Evolutionary conservation across 2,888 invertebrate genomes (phyloP).

Genomic region (Dynastes hyllus): DNA sequence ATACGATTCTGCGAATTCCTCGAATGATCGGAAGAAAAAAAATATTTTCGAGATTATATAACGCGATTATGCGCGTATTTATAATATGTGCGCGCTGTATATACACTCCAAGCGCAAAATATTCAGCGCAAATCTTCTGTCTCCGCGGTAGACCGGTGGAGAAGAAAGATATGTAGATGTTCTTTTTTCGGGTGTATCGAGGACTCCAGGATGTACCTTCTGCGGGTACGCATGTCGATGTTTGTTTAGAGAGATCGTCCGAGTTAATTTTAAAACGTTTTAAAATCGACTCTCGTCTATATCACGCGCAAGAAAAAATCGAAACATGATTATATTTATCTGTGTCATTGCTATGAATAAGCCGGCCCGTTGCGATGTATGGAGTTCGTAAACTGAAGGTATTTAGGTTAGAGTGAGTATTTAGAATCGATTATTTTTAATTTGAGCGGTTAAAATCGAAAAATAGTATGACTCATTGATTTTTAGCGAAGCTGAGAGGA

Average conservation of each 20-base stretch:
- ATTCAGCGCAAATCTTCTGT: not conserved
- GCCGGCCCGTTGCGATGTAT: not conserved
- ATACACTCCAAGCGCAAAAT: not conserved
- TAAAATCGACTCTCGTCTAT: slow-evolving; percentile 30
- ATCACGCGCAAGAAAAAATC: slow-evolving; percentile 12
- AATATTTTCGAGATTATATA: not conserved
- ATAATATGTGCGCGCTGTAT: not conserved
- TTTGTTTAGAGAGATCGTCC: slow-evolving; percentile 43
- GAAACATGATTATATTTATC: slow-evolving; percentile 31
- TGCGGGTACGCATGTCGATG: slow-evolving; percentile 16
- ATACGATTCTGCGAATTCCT: slow-evolving; percentile 3
- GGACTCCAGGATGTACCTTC: slow-evolving; percentile 11
- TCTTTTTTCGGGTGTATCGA: not conserved
- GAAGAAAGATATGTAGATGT: too few species aligned
- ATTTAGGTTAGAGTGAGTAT: slow-evolving; percentile 11
- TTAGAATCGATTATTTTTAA: slow-evolving; percentile 1
- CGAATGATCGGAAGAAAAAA: not conserved
- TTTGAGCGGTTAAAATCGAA: not conserved
- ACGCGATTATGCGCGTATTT: not conserved
- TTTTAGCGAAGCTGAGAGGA: too few species aligned
- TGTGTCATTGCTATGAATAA: slow-evolving; percentile 30
- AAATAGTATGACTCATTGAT: not conserved
- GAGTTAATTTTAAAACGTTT: slow-evolving; percentile 40
- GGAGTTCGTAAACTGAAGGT: too few species aligned
- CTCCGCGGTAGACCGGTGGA: not conserved